Evolutionary conservation across 92 coral and sea anemone species (phyloP).

Genomic region (Pocillopora grandis): DNA sequence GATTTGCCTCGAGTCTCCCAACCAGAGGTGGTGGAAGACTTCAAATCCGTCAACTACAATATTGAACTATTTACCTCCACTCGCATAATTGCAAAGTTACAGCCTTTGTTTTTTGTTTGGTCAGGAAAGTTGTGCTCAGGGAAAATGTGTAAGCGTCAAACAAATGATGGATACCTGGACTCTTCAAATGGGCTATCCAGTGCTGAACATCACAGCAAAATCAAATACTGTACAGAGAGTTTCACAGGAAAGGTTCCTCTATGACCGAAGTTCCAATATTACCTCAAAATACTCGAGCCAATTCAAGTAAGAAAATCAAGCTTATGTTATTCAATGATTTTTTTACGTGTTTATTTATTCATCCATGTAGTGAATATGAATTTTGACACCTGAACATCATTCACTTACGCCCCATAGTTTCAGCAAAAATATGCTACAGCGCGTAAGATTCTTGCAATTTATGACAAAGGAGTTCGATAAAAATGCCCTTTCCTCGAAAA

Average conservation of each 20-base stretch:
- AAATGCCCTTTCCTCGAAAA: no score
- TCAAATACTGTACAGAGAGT: constrained; percentile 33
- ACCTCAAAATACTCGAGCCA: constrained; percentile 70
- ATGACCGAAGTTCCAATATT: constrained; percentile 68
- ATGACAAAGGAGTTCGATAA: no score
- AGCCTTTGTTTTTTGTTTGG: neutral
- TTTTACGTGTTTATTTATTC: neutral
- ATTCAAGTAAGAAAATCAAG: constrained; percentile 29
- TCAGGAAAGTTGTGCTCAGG: constrained; percentile 59
- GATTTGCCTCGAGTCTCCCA: no score
- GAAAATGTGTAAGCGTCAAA: constrained; percentile 55
- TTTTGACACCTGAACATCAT: no score
- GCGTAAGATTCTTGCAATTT: no score
- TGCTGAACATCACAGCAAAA: constrained; percentile 46
- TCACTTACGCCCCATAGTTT: no score
- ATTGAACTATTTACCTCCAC: no score
- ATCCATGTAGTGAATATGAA: neutral
- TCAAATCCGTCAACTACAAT: no score
- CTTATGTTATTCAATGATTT: no score
- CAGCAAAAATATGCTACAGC: no score
- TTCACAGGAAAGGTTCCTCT: constrained; percentile 79
- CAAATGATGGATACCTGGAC: constrained; percentile 94
- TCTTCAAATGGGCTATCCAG: constrained; percentile 90
- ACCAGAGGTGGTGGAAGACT: no score
- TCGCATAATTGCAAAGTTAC: neutral